phyloP scores from a whole-genome alignment of 2,888 invertebrate genomes.

The Dolomedes plantarius region DNA sequence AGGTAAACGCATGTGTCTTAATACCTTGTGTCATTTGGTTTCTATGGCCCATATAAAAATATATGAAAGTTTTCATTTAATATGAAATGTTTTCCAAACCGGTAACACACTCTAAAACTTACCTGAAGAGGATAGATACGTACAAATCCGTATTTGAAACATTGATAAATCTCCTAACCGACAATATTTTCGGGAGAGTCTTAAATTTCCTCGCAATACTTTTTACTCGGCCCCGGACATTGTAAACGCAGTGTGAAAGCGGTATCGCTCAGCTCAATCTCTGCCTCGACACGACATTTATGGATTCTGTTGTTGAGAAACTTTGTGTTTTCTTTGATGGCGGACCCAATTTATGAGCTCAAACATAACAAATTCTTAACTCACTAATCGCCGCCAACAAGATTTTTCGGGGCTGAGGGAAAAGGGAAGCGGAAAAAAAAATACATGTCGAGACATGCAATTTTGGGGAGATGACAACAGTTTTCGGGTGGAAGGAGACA shows the following conservation, averaged over 20 bases:
- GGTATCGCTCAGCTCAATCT: constrained; percentile 50
- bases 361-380: constrained; percentile 29
- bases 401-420: background rate
- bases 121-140: no score
- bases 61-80: no score
- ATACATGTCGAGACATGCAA: background rate
- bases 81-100: no score
- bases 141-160: no score
- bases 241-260: constrained; percentile 17
- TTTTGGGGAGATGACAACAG: constrained; percentile 1
- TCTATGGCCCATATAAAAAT: no score
- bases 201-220: no score
- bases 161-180: no score
- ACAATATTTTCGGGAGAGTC: no score
- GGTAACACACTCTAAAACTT: no score
- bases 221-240: constrained; percentile 24
- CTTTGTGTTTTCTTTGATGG: constrained; percentile 24
- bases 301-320: constrained; percentile 55
- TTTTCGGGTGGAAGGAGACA: background rate
- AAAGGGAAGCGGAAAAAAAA: background rate
- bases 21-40: no score
- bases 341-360: constrained; percentile 47
- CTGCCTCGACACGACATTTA: constrained; percentile 59
- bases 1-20: no score
- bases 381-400: constrained; percentile 37